A percentile compares a stretch with the other conserved stretches of the same genome.
These are phyloP conservation scores for Lerista edwardsae DNA, from an alignment of 2,797 vertebrate species.

Conservation along the genomic window DNA sequence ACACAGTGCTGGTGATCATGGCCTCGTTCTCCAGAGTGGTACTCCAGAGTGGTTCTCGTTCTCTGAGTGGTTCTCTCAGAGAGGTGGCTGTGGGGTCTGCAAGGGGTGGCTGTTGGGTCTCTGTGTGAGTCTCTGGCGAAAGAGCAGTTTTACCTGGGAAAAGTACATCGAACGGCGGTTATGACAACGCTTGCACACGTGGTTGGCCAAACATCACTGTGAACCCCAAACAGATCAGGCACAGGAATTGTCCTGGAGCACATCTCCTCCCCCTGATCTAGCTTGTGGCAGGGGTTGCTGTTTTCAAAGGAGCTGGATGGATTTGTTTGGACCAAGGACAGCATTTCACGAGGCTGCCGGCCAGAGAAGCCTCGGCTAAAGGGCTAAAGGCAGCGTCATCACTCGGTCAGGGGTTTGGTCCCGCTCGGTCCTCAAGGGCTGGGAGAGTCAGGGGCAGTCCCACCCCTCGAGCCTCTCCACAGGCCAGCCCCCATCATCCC, in stretches of 20 bases:
- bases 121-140: neutral
- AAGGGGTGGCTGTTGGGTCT: conserved; percentile 22
- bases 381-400: neutral
- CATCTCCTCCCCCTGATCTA: neutral
- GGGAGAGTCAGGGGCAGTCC: neutral
- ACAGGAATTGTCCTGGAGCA: no score
- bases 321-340: no score
- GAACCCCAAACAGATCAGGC: neutral
- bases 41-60: conserved; percentile 14
- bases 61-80: conserved; percentile 15
- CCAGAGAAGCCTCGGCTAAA: neutral
- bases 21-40: conserved; percentile 18
- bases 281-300: neutral
- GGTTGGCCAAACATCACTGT: no score
- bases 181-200: no score
- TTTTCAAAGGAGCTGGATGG: neutral
- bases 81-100: conserved; percentile 12
- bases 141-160: conserved; percentile 55
- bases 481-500: no score
- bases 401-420: neutral
- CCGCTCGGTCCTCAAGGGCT: neutral
- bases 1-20: conserved; percentile 40
- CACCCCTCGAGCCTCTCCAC: no score
- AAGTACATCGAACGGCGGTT: conserved; percentile 14
- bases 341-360: no score